These are phyloP conservation scores for Petrocephalus sullivani DNA, from an alignment of 2,797 vertebrate species.

Conservation along the genomic window DNA sequence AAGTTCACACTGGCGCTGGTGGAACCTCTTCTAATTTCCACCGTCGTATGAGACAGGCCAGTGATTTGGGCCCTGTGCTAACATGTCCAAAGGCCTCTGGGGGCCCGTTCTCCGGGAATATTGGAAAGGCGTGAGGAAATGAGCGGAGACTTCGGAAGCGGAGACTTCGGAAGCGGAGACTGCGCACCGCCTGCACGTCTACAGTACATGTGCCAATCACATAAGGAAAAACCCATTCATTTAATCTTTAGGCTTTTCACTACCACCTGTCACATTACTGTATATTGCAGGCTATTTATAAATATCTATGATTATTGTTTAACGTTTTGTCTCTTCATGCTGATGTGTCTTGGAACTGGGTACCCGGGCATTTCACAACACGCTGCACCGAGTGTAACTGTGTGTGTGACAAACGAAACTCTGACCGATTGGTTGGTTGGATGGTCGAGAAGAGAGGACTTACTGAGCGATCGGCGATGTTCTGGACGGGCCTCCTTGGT, in stretches of 20 bases:
- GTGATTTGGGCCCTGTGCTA: neutral
- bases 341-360: neutral
- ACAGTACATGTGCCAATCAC: neutral
- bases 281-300: neutral
- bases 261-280: neutral
- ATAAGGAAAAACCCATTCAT: neutral
- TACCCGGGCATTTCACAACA: neutral
- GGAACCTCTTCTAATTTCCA: neutral
- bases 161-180: neutral
- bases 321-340: neutral
- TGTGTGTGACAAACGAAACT: neutral
- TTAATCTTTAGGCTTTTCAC: neutral
- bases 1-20: neutral
- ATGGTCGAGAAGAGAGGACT: constrained; percentile 43
- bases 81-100: neutral
- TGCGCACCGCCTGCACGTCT: neutral
- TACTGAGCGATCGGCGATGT: constrained; percentile 87
- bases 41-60: neutral
- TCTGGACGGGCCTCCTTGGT: constrained; percentile 75
- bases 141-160: neutral
- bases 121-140: neutral
- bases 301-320: neutral
- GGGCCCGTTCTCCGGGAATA: neutral
- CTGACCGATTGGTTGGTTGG: neutral
- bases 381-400: neutral